Evolutionary conservation across 2,888 invertebrate genomes (phyloP).

Genomic region (Marasmarcha lunaedactyla): DNA sequence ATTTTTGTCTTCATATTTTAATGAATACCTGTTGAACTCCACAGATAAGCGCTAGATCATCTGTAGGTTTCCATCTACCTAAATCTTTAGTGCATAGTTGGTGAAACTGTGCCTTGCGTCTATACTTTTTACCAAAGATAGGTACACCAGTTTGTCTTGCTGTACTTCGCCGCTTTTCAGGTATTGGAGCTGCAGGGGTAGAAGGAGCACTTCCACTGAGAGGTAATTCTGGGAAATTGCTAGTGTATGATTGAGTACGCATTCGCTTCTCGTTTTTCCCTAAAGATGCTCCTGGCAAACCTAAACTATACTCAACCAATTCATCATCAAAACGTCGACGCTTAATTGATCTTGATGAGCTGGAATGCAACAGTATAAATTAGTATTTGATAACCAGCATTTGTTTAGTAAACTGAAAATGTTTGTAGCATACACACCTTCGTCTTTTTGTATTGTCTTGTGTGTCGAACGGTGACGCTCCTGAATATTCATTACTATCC

Average conservation of each 20-base stretch:
- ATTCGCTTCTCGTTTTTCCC: conserved; percentile 58
- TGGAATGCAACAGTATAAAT: conserved; percentile 26
- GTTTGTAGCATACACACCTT: conserved; percentile 48
- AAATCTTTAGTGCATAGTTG: conserved; percentile 84
- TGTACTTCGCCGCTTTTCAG: conserved; percentile 34
- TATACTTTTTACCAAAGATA: conserved; percentile 54
- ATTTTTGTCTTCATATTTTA: too few species aligned
- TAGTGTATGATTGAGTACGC: conserved; percentile 61
- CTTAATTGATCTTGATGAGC: conserved; percentile 95
- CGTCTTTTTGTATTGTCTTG: conserved; percentile 60
- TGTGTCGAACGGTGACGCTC: conserved; percentile 37
- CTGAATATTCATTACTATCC: conserved; percentile 53
- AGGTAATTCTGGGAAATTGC: conserved; percentile 61
- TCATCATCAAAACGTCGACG: conserved; percentile 97
- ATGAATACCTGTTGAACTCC: conserved; percentile 92
- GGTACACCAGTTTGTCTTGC: conserved; percentile 52
- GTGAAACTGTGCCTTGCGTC: conserved; percentile 75
- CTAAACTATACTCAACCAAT: conserved; percentile 90
- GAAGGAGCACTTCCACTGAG: conserved; percentile 25
- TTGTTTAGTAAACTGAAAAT: not conserved
- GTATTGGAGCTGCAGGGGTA: conserved; percentile 29
- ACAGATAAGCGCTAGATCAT: conserved; percentile 93
- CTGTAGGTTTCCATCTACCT: conserved; percentile 97
- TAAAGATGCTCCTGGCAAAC: conserved; percentile 70
- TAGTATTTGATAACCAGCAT: conserved; percentile 3